phyloP scores from a whole-genome alignment of 2,888 invertebrate genomes.

The Scaptomyza tumidula region DNA sequence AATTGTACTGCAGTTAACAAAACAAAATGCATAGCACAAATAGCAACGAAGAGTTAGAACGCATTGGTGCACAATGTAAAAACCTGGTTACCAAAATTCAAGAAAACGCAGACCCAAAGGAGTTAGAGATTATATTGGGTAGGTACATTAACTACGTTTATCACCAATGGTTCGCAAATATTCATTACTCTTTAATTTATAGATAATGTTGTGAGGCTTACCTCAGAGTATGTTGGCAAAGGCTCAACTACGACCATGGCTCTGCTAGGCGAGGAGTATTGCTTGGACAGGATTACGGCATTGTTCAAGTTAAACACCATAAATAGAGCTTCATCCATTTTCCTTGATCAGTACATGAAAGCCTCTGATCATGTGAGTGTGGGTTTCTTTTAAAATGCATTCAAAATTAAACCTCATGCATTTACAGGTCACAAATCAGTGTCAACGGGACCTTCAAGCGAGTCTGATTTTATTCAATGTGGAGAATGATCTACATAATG shows the following conservation, averaged over 20 bases:
- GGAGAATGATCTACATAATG: conserved; percentile 15
- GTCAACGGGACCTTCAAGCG: conserved; percentile 29
- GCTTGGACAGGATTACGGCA: conserved; percentile 29
- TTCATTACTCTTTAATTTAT: background rate
- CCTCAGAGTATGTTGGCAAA: conserved; percentile 35
- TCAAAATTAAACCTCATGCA: background rate
- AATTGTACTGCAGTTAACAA: background rate
- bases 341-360: conserved; percentile 26
- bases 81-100: background rate
- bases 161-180: background rate
- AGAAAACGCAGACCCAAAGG: background rate
- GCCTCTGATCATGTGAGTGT: conserved; percentile 27
- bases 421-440: conserved; percentile 28
- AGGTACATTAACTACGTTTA: background rate
- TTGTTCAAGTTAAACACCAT: conserved; percentile 18
- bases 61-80: background rate
- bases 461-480: conserved; percentile 35
- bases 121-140: background rate
- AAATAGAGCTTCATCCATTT: conserved; percentile 14
- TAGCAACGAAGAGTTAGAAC: background rate
- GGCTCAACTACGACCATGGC: conserved; percentile 12
- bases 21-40: background rate
- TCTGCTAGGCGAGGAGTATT: conserved; percentile 24
- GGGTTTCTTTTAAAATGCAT: background rate
- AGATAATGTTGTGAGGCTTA: conserved; percentile 38